Evolutionary conservation across 2,113 vertebrate genomes (phyloP).

Genomic region (Lepisosteus osseus): DNA sequence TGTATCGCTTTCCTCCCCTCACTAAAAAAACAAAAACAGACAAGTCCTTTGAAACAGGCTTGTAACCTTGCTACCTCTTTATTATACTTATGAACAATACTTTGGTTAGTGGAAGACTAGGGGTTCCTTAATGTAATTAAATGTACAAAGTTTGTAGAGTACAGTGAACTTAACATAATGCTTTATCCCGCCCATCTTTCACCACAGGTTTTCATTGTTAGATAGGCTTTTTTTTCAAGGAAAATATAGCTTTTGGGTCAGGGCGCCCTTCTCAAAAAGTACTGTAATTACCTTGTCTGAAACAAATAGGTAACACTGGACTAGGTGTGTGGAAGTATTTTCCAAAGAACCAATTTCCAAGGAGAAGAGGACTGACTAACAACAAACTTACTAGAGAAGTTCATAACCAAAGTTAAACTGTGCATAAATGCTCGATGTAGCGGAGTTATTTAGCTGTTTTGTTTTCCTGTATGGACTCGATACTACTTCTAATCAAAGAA

Average conservation of each 20-base stretch:
- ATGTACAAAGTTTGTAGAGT: slow-evolving; percentile 83
- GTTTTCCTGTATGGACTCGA: slow-evolving; percentile 64
- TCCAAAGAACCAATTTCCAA: slow-evolving; percentile 70
- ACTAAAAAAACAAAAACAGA: slow-evolving; percentile 55
- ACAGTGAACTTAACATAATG: slow-evolving; percentile 78
- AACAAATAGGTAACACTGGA: slow-evolving; percentile 56
- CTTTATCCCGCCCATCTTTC: slow-evolving; percentile 80
- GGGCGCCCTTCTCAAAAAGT: slow-evolving; percentile 52
- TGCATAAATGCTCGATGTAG: slow-evolving; percentile 65
- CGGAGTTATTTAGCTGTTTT: slow-evolving; percentile 67
- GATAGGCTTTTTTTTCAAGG: slow-evolving; percentile 41
- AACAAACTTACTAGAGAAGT: slow-evolving; percentile 65
- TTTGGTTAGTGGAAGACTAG: slow-evolving; percentile 75
- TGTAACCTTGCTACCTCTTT: slow-evolving; percentile 90
- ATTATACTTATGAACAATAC: slow-evolving; percentile 80
- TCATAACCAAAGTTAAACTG: slow-evolving; percentile 71
- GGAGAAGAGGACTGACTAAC: slow-evolving; percentile 67
- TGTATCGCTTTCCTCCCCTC: slow-evolving; percentile 79
- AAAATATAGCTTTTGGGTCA: slow-evolving; percentile 55
- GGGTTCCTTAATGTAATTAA: slow-evolving; percentile 77
- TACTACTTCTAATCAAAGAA: slow-evolving; percentile 57
- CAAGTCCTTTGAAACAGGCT: slow-evolving; percentile 66
- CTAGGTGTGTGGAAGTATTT: slow-evolving; percentile 53
- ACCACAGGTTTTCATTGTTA: slow-evolving; percentile 72
- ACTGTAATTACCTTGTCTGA: slow-evolving; percentile 59